These are phyloP conservation scores for Tiliacea citrago DNA, from an alignment of 2,888 invertebrate genomes.

Conservation along the genomic window DNA sequence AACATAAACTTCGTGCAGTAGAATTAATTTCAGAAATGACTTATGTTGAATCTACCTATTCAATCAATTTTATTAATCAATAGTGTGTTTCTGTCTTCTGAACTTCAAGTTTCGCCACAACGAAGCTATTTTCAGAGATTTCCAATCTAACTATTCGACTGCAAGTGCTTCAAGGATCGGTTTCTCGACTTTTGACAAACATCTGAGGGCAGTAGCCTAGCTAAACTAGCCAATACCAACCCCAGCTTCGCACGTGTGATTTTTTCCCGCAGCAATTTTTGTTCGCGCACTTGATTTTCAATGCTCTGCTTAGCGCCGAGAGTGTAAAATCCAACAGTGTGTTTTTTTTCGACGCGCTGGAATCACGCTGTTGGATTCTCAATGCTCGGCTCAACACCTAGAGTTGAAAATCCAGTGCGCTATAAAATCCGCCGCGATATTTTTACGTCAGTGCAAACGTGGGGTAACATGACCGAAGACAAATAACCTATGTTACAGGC, in stretches of 20 bases:
- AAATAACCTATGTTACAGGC: background rate
- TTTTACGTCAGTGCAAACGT: no score
- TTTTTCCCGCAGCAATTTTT: no score
- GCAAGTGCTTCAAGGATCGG: background rate
- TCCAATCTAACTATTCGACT: background rate
- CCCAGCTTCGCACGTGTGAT: no score
- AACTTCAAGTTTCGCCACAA: slow-evolving; percentile 2
- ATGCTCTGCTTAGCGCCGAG: no score
- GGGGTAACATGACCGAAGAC: background rate
- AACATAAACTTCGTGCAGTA: background rate
- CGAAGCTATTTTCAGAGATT: slow-evolving; percentile 16
- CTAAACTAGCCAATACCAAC: no score
- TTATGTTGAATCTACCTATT: background rate
- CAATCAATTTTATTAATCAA: slow-evolving; percentile 3
- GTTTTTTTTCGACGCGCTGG: no score
- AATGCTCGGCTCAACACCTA: no score
- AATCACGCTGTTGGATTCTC: no score
- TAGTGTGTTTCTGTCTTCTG: background rate
- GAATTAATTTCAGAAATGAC: background rate
- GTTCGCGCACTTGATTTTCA: no score
- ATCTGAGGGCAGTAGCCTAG: background rate
- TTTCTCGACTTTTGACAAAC: background rate
- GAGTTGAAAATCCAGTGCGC: no score
- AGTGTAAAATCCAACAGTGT: no score
- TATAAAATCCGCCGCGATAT: no score